Base-by-base conservation (phyloP, 2,797 vertebrate species). In the Clarias laeviceps region DNA sequence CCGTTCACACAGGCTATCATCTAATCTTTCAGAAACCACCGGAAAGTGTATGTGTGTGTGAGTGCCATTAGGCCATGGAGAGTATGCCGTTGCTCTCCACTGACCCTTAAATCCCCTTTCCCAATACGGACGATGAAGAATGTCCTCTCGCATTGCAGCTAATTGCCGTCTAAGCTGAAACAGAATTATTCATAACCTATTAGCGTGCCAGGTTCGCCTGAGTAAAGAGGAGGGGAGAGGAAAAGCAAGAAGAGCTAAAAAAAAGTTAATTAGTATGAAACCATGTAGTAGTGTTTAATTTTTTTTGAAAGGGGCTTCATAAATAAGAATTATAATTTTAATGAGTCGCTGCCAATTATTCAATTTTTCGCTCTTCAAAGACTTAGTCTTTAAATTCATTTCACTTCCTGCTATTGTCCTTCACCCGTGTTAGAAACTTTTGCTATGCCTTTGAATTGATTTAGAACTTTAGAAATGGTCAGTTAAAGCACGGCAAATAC, bases 161-260 rank as follows among this genome's bases (percentile, higher is more conserved):
- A 95, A 94, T 94, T 94, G 94, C 91, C 88, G 59, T 93, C 94
- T 94, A 94, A 94, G 93, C 93, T 93, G 93, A 96, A 95, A 94
- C 93, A 93, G 94, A 95, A 96, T 96, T 95, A 96, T 96, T 96
- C 95, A 96, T 95, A 95, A 94, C 91, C 92, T 94, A 95, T 96
- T 95, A 96, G 94, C 91, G 92, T 93, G 93, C 93, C 93, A 93
- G 92, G 94, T 94, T 95, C 93, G 93, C 54, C 88, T 88, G 87
- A 91, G 91, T 93, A 93, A 88, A 88, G 89, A 91, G 90, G 92
- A 92, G 89, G 14, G 78, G 57, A 34, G 70, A 76, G 80, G 45
- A 68, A 84, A 76, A 88, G 89, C 90, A 87, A 88, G 88, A 91
- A 89, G 91, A 93, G 88, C 9, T n/a, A 29, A 54, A 73, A 86